These are phyloP conservation scores for Poeciliopsis retropinna DNA, from an alignment of 2,113 vertebrate species.

Conservation along the genomic window DNA sequence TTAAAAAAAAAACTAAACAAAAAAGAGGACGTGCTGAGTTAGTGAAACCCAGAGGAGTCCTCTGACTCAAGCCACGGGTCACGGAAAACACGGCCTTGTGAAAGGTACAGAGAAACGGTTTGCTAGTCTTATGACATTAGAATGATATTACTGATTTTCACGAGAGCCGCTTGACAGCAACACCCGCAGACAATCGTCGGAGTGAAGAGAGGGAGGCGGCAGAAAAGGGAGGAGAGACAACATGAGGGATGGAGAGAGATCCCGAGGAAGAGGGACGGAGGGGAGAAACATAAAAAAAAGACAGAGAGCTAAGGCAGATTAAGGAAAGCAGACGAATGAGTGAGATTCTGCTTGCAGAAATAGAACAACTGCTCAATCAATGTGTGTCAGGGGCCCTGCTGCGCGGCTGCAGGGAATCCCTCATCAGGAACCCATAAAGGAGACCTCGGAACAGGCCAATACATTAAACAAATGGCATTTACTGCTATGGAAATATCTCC, in stretches of 20 bases:
- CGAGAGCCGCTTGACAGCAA: slow-evolving; percentile 53
- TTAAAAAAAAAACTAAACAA: no score
- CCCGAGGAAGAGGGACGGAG: slow-evolving; percentile 31
- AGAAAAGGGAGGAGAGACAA: slow-evolving; percentile 31
- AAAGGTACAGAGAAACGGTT: slow-evolving; percentile 60
- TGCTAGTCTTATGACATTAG: slow-evolving; percentile 66
- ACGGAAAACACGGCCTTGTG: slow-evolving; percentile 63
- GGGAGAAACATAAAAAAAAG: slow-evolving; percentile 22
- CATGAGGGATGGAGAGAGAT: slow-evolving; percentile 30
- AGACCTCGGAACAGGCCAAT: slow-evolving; percentile 75
- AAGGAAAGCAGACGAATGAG: slow-evolving; percentile 50
- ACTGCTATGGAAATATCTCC: slow-evolving; percentile 75
- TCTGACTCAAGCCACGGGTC: slow-evolving; percentile 43
- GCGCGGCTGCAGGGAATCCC: slow-evolving; percentile 69
- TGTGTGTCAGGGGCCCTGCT: slow-evolving; percentile 59
- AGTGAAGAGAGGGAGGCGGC: slow-evolving; percentile 45
- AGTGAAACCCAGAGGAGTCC: slow-evolving; percentile 53
- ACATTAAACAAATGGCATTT: slow-evolving; percentile 77
- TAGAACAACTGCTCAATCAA: slow-evolving; percentile 73
- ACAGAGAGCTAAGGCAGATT: slow-evolving; percentile 22
- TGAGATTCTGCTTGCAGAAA: slow-evolving; percentile 72
- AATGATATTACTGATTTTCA: slow-evolving; percentile 75
- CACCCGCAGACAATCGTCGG: slow-evolving; percentile 52
- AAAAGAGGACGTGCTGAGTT: slow-evolving; percentile 20
- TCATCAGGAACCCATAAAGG: slow-evolving; percentile 68